Evolutionary conservation across 2,797 vertebrate genomes (phyloP).

Genomic region (Monodelphis domestica): DNA sequence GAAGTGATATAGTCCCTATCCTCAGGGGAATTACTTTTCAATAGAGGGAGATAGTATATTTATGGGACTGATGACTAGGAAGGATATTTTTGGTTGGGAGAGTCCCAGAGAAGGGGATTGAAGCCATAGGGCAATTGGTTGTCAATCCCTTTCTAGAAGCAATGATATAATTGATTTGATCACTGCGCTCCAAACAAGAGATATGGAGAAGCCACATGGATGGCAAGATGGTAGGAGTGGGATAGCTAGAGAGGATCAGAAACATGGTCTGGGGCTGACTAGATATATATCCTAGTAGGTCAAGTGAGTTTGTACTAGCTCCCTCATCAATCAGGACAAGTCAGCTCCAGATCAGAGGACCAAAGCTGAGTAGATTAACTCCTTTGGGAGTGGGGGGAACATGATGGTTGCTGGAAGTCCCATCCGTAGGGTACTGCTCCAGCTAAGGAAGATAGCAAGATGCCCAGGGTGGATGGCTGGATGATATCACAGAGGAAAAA

Average conservation of each 20-base stretch:
- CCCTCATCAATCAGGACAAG: neutral
- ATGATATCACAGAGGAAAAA: neutral
- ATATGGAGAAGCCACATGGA: neutral
- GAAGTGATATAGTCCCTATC: neutral
- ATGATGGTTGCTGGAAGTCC: neutral
- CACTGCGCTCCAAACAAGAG: neutral
- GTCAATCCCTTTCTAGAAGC: neutral
- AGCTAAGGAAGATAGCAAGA: neutral
- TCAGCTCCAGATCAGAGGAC: neutral
- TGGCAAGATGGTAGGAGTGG: neutral
- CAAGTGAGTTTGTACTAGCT: neutral
- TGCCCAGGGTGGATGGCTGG: neutral
- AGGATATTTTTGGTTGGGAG: neutral
- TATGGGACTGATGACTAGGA: neutral
- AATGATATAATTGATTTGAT: neutral
- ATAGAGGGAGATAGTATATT: neutral
- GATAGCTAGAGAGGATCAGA: neutral
- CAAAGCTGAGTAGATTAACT: neutral
- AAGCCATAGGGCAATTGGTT: neutral
- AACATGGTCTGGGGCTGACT: neutral
- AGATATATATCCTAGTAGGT: neutral
- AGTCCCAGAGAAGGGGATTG: neutral
- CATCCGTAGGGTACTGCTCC: neutral
- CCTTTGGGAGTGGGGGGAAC: neutral
- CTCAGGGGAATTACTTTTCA: neutral